Evolutionary conservation across 2,888 invertebrate genomes (phyloP).

Genomic region (Diadegma fenestrale): DNA sequence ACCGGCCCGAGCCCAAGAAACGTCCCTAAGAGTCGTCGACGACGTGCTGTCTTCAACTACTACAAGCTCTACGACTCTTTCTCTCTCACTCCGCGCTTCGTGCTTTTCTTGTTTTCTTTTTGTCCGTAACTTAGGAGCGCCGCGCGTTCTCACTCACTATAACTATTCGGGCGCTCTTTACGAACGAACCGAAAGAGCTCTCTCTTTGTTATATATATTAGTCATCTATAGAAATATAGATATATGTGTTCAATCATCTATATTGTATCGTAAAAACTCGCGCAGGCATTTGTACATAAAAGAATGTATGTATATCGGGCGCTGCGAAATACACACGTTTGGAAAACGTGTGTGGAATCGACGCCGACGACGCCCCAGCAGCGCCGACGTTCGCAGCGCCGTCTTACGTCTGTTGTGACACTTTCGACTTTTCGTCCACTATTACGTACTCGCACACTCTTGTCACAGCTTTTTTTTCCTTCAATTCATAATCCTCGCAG

Average conservation of each 20-base stretch:
- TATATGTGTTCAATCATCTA: neutral
- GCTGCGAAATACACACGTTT: conserved; percentile 20
- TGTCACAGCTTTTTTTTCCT: conserved; percentile 4
- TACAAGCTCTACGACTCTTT: conserved; percentile 32
- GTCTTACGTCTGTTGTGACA: conserved; percentile 72
- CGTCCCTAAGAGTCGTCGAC: conserved; percentile 49
- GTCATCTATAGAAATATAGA: conserved; percentile 1
- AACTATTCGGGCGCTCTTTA: conserved; percentile 41
- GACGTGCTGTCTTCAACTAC: conserved; percentile 60
- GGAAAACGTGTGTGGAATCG: conserved; percentile 58
- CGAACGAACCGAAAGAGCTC: conserved; percentile 43
- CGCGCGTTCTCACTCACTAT: conserved; percentile 59
- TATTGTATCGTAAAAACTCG: conserved; percentile 13
- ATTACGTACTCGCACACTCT: neutral
- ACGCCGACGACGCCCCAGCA: conserved; percentile 74
- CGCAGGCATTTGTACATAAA: conserved; percentile 30
- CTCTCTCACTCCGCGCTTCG: conserved; percentile 35
- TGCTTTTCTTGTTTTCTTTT: conserved; percentile 9
- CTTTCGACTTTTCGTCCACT: neutral
- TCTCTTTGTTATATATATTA: conserved; percentile 25
- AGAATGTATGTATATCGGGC: conserved; percentile 22
- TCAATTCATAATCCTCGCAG: neutral
- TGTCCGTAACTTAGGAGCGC: conserved; percentile 44
- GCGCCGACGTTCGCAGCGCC: conserved; percentile 78
- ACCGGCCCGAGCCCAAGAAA: conserved; percentile 59